Evolutionary conservation across 2,113 vertebrate species (phyloP), one percentile per base, ranked within the genome.

Genomic region (Cairina moschata): DNA sequence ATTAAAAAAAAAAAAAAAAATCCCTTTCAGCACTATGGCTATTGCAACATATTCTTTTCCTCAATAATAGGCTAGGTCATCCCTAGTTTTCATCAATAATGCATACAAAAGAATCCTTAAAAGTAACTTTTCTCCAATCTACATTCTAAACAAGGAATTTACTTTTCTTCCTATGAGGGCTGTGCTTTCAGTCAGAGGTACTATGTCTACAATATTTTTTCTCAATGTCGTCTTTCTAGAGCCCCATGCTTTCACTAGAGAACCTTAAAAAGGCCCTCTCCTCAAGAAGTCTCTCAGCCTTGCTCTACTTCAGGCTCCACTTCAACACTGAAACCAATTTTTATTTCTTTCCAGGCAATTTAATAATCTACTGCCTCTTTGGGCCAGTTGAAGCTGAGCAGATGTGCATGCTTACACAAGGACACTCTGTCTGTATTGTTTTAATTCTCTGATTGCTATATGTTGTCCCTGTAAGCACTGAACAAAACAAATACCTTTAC

Each of bases 401-500:
- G 15, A 58, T 50, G 5, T 0, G 0, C 7, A 55, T 73, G 6
- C 9, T 60, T 36, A 48, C 54, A 11, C 52, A 60, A 68, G 1
- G 72, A 3, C 10, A 68, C 7, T 42, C 5, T 59, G 6, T 29
- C 46, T 44, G 0, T 28, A 10, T 54, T 59, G n/a, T 0, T 76
- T 76, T 74, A 54, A 4, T 7, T 60, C 4, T 44, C 13, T 21
- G 9, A 3, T 23, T 52, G 8, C 38, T 13, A 3, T 65, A 25
- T 72, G 7, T 3, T 72, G 17, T 17, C 8, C 2, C 18, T 66
- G 6, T 5, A 46, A 2, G 3, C 5, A 15, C 3, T 11, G 10
- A 83, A 58, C 8, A 69, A 5, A 48, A 76, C 32, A 66, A 60
- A n/a, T 56, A 20, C 5, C 7, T 69, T 80, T 42, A 40, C 8